Conservation (phyloP, 2,113 vertebrate genomes). For the Anguilla rostrata region DNA sequence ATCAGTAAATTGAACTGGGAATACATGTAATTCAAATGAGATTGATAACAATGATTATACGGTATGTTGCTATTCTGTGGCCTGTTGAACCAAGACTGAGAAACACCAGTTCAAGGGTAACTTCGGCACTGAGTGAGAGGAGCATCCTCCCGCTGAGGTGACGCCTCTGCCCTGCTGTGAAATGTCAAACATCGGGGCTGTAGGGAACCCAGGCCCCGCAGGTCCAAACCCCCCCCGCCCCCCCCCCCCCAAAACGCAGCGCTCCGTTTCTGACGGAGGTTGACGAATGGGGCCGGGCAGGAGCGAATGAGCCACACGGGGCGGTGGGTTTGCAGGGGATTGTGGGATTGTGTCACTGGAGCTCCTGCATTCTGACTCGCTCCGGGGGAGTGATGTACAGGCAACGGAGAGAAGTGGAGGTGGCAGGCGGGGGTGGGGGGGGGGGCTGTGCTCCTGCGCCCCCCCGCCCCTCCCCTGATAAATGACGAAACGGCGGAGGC, state of each 20-base stretch:
- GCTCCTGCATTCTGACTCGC: conserved; percentile 41
- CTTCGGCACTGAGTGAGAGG: not conserved
- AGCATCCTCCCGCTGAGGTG: not conserved
- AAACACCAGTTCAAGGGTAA: not conserved
- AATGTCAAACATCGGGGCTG: too few relatives aligned
- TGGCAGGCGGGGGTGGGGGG: conserved; percentile 35
- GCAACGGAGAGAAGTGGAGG: conserved; percentile 30
- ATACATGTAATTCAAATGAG: not conserved
- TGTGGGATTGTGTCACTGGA: conserved; percentile 50
- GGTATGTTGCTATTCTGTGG: not conserved
- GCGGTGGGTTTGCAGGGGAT: conserved; percentile 41
- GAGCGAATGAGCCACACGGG: conserved; percentile 49
- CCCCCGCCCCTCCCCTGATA: not conserved
- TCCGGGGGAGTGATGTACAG: conserved; percentile 52
- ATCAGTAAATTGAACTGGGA: not conserved
- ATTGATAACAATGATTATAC: not conserved
- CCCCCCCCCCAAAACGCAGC: not conserved
- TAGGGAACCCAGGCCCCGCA: not conserved
- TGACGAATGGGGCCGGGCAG: conserved; percentile 52
- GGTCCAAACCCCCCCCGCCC: not conserved
- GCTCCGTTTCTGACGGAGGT: conserved; percentile 17
- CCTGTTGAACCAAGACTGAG: not conserved
- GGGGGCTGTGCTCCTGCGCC: not conserved
- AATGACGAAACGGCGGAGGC: not conserved
- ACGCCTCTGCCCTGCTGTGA: not conserved